Evolutionary conservation across 2,888 invertebrate species (phyloP).

Genomic region (Formica aserva): DNA sequence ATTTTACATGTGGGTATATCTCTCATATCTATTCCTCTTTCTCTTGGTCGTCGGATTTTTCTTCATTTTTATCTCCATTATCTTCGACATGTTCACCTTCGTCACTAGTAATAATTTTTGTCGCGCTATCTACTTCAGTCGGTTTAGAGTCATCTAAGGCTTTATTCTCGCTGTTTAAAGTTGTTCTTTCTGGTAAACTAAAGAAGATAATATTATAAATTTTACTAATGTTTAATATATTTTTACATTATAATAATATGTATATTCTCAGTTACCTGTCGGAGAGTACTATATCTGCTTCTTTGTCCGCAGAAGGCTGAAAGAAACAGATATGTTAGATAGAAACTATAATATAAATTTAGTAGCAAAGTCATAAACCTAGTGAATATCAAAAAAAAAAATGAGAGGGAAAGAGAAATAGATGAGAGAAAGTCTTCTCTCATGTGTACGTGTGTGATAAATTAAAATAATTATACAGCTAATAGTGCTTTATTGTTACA

Average conservation of each 20-base stretch:
- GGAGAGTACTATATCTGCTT: constrained; percentile 75
- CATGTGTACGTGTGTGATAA: background rate
- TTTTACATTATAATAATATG: constrained; percentile 16
- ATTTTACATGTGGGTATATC: constrained; percentile 61
- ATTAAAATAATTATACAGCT: constrained; percentile 4
- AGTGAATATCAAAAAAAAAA: constrained; percentile 26
- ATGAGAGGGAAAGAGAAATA: background rate
- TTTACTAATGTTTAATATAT: constrained; percentile 4
- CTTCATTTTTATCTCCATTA: constrained; percentile 82
- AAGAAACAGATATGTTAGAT: constrained; percentile 69
- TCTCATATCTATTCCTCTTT: constrained; percentile 82
- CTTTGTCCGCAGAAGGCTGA: constrained; percentile 84
- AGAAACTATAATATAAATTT: constrained; percentile 64
- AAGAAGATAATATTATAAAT: constrained; percentile 36
- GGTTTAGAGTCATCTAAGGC: constrained; percentile 75
- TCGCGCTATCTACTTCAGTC: constrained; percentile 76
- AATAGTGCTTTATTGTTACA: background rate
- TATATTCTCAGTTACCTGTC: constrained; percentile 77
- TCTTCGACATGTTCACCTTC: constrained; percentile 83
- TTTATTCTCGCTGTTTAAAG: constrained; percentile 73
- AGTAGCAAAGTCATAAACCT: constrained; percentile 60
- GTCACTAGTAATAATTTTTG: constrained; percentile 82
- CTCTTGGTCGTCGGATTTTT: constrained; percentile 83
- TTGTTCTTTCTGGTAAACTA: constrained; percentile 80
- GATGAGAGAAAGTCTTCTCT: background rate